phyloP scores from a whole-genome alignment of 2,797 vertebrate genomes.

The Siniperca obscura region DNA sequence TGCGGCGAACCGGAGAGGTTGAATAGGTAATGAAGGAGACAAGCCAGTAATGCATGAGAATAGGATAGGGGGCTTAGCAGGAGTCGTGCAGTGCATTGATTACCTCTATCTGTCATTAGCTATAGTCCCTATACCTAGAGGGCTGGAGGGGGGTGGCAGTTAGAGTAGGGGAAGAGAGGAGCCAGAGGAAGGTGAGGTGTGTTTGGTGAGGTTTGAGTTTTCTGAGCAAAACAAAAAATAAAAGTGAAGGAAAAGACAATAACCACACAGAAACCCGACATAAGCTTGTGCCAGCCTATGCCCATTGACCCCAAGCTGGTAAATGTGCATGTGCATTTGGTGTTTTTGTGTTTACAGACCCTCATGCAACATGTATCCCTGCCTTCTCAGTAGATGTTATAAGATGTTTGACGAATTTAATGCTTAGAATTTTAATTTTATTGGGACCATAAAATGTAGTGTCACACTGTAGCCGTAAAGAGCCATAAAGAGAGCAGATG shows the following conservation, averaged over 20 bases:
- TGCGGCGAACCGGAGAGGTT: slow-evolving; percentile 69
- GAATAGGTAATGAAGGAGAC: slow-evolving; percentile 78
- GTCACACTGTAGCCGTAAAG: slow-evolving; percentile 67
- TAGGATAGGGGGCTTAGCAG: slow-evolving; percentile 74
- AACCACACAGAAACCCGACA: not conserved
- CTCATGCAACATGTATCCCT: slow-evolving; percentile 21
- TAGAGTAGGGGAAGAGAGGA: slow-evolving; percentile 8
- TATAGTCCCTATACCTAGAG: slow-evolving; percentile 68
- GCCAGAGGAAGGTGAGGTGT: not conserved
- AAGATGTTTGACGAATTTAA: slow-evolving; percentile 59
- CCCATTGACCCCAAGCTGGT: not conserved
- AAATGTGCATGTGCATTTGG: not conserved
- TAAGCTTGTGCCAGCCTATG: not conserved
- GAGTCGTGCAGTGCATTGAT: slow-evolving; percentile 79
- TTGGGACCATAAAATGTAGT: slow-evolving; percentile 51
- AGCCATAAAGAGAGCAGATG: slow-evolving; percentile 71
- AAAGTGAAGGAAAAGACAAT: not conserved
- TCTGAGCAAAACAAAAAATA: not conserved
- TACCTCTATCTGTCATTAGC: slow-evolving; percentile 78
- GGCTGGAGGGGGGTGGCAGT: not conserved
- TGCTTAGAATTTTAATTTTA: slow-evolving; percentile 70
- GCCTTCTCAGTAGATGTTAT: slow-evolving; percentile 41
- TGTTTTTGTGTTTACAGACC: slow-evolving; percentile 32
- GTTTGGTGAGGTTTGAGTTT: not conserved
- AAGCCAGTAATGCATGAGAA: slow-evolving; percentile 78